A percentile compares a stretch with the other conserved stretches of the same genome.
Evolutionary conservation across 1,140 invertebrate species (phyloP).

Genomic region (Lasaia peninsularis): DNA sequence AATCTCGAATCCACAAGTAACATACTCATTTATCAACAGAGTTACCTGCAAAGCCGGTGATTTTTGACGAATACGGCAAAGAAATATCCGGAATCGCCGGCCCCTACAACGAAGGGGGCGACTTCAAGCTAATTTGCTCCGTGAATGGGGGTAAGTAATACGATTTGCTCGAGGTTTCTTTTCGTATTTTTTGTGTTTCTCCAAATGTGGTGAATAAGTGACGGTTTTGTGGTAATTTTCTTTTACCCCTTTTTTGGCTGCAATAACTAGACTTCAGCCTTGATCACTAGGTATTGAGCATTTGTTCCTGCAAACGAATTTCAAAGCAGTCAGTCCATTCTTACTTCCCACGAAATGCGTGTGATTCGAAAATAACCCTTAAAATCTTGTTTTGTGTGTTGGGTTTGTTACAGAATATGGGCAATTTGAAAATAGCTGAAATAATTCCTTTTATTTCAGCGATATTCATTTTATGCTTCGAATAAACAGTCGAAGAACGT

Average conservation of each 20-base stretch:
- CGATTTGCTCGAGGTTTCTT: background rate
- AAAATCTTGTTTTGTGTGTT: too few relatives aligned
- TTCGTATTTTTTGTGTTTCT: background rate
- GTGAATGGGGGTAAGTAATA: conserved; percentile 88
- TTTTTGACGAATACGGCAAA: conserved; percentile 87
- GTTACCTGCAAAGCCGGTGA: conserved; percentile 87
- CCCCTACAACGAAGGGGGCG: conserved; percentile 90
- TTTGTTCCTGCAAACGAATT: too few relatives aligned
- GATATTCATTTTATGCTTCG: background rate
- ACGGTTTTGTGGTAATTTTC: background rate
- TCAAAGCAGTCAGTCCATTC: too few relatives aligned
- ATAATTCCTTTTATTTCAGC: too few relatives aligned
- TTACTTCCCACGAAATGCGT: too few relatives aligned
- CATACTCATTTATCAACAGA: conserved; percentile 78
- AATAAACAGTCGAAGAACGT: too few relatives aligned
- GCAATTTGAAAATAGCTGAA: too few relatives aligned
- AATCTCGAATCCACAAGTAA: conserved; percentile 1
- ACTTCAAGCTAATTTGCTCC: conserved; percentile 88
- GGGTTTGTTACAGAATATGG: too few relatives aligned
- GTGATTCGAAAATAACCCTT: too few relatives aligned
- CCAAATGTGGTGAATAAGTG: background rate
- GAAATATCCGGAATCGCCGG: conserved; percentile 85
- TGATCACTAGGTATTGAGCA: too few relatives aligned
- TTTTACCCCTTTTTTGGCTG: background rate
- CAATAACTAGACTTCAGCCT: too few relatives aligned